phyloP scores from a whole-genome alignment of 2,113 vertebrate species.

The Reinhardtius hippoglossoides region DNA sequence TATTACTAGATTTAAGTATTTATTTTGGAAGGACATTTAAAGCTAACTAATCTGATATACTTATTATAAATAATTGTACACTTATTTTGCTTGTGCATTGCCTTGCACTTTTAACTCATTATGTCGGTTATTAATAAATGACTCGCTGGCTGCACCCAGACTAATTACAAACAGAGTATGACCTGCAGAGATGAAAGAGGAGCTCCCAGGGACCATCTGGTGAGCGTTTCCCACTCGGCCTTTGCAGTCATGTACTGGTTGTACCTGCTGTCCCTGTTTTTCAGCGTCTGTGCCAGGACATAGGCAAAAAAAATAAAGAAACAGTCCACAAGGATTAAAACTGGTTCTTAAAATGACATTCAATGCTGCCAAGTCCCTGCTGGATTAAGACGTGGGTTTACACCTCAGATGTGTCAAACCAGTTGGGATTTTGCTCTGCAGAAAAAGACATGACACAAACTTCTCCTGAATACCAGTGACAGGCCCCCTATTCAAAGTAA shows the following conservation, averaged over 20 bases:
- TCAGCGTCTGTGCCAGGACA: constrained; percentile 42
- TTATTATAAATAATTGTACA: not conserved
- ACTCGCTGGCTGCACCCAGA: constrained; percentile 18
- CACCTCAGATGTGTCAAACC: not conserved
- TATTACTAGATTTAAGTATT: not conserved
- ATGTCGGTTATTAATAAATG: constrained; percentile 16
- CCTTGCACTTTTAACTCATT: not conserved
- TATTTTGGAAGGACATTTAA: not conserved
- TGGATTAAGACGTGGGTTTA: constrained; percentile 11
- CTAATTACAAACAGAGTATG: constrained; percentile 37
- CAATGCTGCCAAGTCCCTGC: constrained; percentile 29
- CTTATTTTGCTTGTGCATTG: not conserved
- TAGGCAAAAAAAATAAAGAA: not conserved
- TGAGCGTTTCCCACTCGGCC: constrained; percentile 26
- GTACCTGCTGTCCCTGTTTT: constrained; percentile 58
- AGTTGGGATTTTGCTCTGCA: not conserved
- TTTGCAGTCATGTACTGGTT: constrained; percentile 37
- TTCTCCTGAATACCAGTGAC: not conserved
- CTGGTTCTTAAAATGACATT: constrained; percentile 16
- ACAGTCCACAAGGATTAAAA: constrained; percentile 22
- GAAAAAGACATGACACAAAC: constrained; percentile 4
- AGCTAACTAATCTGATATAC: not conserved
- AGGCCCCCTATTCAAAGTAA: not conserved
- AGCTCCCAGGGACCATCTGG: constrained; percentile 49
- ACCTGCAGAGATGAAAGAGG: constrained; percentile 53